Conservation (phyloP, 2,888 invertebrate genomes). For the Drosophila greeni region DNA sequence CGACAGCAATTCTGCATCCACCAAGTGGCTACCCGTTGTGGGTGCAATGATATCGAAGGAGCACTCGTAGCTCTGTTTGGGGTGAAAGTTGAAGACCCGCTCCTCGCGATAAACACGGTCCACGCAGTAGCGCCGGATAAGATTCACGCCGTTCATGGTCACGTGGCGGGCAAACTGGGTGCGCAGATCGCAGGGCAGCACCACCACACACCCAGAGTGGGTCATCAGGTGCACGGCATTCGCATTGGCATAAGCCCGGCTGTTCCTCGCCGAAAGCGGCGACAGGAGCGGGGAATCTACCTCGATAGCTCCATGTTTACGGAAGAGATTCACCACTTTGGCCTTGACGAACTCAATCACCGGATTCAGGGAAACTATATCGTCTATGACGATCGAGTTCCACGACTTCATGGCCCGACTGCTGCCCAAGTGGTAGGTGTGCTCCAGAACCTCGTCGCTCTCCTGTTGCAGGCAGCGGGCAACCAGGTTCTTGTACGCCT, state of each 20-base stretch:
- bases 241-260: constrained; percentile 55
- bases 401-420: constrained; percentile 75
- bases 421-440: constrained; percentile 87
- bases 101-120: constrained; percentile 92
- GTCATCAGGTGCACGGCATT: constrained; percentile 90
- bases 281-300: constrained; percentile 89
- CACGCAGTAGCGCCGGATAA: constrained; percentile 90
- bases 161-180: constrained; percentile 90
- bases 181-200: constrained; percentile 90
- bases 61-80: constrained; percentile 92
- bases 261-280: constrained; percentile 83
- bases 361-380: constrained; percentile 78
- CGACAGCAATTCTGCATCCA: constrained; percentile 91
- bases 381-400: constrained; percentile 73
- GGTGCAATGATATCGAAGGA: constrained; percentile 95
- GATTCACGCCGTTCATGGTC: constrained; percentile 87
- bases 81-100: constrained; percentile 89
- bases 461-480: constrained; percentile 78
- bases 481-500: constrained; percentile 86
- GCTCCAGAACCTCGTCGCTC: constrained; percentile 81
- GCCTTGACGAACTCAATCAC: constrained; percentile 78
- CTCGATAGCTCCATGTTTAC: constrained; percentile 88
- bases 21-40: constrained; percentile 85
- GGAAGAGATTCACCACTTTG: constrained; percentile 82
- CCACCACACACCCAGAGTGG: constrained; percentile 89